These are phyloP conservation scores for Agrochola macilenta DNA, from an alignment of 2,888 invertebrate genomes.

Conservation along the genomic window DNA sequence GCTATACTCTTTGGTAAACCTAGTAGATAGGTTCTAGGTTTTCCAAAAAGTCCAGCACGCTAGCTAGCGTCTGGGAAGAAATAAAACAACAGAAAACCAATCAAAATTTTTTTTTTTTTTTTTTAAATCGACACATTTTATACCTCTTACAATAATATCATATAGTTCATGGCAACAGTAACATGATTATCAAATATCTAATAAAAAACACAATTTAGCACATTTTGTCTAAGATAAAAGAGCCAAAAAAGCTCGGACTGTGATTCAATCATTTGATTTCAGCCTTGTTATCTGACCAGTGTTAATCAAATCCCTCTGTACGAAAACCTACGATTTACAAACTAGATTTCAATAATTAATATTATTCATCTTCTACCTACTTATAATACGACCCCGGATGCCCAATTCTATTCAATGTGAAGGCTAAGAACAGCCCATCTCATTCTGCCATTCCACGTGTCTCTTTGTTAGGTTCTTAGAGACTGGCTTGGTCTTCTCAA, in stretches of 20 bases:
- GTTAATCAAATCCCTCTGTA: not conserved
- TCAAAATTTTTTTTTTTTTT: too few relatives aligned
- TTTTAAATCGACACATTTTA: not conserved
- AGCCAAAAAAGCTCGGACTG: slow-evolving; percentile 14
- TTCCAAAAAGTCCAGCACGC: not conserved
- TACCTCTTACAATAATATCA: slow-evolving; percentile 4
- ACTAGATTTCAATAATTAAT: slow-evolving; percentile 7
- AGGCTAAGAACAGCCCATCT: slow-evolving; percentile 88
- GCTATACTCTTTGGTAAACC: not conserved
- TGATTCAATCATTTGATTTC: not conserved
- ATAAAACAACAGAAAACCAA: not conserved
- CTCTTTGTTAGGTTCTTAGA: slow-evolving; percentile 89
- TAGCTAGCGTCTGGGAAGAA: not conserved
- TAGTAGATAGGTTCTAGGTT: not conserved
- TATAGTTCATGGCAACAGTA: not conserved
- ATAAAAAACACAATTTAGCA: slow-evolving; percentile 19
- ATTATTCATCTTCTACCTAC: not conserved
- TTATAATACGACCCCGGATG: not conserved
- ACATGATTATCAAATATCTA: slow-evolving; percentile 10
- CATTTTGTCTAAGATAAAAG: not conserved
- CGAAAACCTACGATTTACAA: not conserved
- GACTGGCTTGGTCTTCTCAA: slow-evolving; percentile 91
- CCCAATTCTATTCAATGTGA: too few relatives aligned
- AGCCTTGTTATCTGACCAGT: not conserved
- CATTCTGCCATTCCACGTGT: slow-evolving; percentile 92